A percentile compares a stretch with the other conserved stretches of the same genome.
Evolutionary conservation across 1,140 invertebrate genomes (phyloP).

Genomic region (Hypsibius dujardini): DNA sequence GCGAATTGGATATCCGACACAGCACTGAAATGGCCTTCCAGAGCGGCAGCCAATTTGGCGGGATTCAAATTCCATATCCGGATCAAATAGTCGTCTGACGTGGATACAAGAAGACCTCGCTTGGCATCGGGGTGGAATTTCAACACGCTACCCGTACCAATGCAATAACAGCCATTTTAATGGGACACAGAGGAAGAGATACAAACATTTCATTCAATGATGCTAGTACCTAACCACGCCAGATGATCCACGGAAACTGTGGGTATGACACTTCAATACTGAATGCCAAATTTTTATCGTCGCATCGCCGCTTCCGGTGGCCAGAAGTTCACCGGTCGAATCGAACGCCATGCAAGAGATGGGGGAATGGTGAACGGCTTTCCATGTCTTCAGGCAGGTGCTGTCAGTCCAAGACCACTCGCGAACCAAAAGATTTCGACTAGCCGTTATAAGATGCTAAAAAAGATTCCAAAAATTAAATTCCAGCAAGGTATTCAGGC

Average conservation of each 20-base stretch:
- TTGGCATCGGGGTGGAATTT: conserved; percentile 47
- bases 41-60: conserved; percentile 34
- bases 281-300: conserved; percentile 69
- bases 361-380: conserved; percentile 63
- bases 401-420: conserved; percentile 48
- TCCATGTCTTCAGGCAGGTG: conserved; percentile 29
- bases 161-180: conserved; percentile 25
- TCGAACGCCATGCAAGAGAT: conserved; percentile 50
- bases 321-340: conserved; percentile 43
- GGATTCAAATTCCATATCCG: conserved; percentile 53
- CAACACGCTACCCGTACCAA: conserved; percentile 49
- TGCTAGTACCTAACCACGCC: conserved; percentile 51
- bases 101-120: conserved; percentile 50
- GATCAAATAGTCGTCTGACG: conserved; percentile 60
- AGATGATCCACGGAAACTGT: conserved; percentile 55
- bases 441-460: conserved; percentile 48
- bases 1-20: conserved; percentile 60
- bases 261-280: conserved; percentile 56
- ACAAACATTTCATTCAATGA: conserved; percentile 21
- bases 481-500: conserved; percentile 32
- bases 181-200: conserved; percentile 3
- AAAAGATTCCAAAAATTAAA: conserved; percentile 19
- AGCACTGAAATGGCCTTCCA: conserved; percentile 64
- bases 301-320: conserved; percentile 66
- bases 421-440: conserved; percentile 62